These are phyloP conservation scores for Stenoptilia bipunctidactyla DNA, from an alignment of 2,888 invertebrate species.

Conservation along the genomic window DNA sequence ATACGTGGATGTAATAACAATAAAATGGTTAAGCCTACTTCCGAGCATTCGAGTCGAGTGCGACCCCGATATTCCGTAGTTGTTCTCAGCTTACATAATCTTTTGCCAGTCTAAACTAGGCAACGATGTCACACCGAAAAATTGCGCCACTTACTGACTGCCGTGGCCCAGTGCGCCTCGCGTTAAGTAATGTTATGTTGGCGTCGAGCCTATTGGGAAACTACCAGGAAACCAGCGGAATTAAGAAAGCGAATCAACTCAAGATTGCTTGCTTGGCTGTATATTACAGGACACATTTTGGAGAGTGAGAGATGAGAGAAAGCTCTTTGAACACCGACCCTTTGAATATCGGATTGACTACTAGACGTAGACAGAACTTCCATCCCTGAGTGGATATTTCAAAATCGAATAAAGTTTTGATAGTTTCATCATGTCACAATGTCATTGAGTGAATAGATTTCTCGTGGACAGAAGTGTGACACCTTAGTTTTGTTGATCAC, in stretches of 20 bases:
- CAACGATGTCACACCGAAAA: slow-evolving; percentile 67
- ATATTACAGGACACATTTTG: too few relatives aligned
- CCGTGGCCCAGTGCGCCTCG: slow-evolving; percentile 9
- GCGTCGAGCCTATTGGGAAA: slow-evolving; percentile 10
- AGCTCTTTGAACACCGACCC: too few relatives aligned
- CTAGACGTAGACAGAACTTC: too few relatives aligned
- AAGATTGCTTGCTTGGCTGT: too few relatives aligned
- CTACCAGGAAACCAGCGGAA: background rate
- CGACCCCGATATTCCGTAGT: slow-evolving; percentile 57
- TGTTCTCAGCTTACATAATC: slow-evolving; percentile 64
- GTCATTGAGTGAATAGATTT: too few relatives aligned
- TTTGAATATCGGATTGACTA: too few relatives aligned
- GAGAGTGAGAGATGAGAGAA: too few relatives aligned
- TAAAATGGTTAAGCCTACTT: slow-evolving; percentile 28
- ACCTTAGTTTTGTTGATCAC: too few relatives aligned
- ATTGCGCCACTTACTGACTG: slow-evolving; percentile 54
- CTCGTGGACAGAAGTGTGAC: too few relatives aligned
- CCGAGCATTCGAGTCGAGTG: slow-evolving; percentile 45
- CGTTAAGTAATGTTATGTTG: slow-evolving; percentile 20
- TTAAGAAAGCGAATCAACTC: background rate
- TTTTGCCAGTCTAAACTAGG: slow-evolving; percentile 59
- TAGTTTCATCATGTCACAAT: too few relatives aligned
- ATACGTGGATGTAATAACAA: background rate
- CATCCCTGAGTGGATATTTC: too few relatives aligned
- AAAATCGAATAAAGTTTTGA: too few relatives aligned